Conservation (phyloP, 2,888 invertebrate genomes). For the Stramonita haemastoma region DNA sequence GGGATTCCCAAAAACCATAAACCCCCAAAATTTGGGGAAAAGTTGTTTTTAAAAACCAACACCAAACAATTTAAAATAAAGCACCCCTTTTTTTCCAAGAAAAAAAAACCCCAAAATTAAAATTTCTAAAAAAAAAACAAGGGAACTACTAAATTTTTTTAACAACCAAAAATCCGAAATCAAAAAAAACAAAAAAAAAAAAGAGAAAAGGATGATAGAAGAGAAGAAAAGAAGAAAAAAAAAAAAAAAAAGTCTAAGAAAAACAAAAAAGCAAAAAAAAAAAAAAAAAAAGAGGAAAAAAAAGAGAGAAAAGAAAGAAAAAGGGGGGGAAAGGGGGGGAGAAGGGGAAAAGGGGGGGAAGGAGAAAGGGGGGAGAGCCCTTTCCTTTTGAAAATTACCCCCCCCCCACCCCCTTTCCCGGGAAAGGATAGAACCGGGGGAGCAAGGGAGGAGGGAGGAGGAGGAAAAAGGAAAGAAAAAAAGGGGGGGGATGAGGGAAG, state of each 20-base stretch:
- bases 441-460: not conserved
- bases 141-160: no score
- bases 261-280: not conserved
- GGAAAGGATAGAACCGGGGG: not conserved
- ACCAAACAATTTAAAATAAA: no score
- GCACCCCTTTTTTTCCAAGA: no score
- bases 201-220: no score
- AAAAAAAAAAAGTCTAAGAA: not conserved
- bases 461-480: no score
- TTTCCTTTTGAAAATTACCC: conserved; percentile 54
- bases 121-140: no score
- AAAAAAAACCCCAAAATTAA: no score
- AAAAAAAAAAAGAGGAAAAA: conserved; percentile 20
- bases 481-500: conserved; percentile 19
- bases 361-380: conserved; percentile 55
- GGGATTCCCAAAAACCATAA: no score
- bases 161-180: no score
- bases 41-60: no score
- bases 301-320: conserved; percentile 61
- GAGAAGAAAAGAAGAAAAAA: no score
- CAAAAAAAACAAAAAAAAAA: not conserved
- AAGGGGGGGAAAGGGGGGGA: conserved; percentile 52
- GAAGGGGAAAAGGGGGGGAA: conserved; percentile 62
- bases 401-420: conserved; percentile 4
- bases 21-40: no score